phyloP scores from a whole-genome alignment of 2,797 vertebrate genomes.

The Phoebastria nigripes region DNA sequence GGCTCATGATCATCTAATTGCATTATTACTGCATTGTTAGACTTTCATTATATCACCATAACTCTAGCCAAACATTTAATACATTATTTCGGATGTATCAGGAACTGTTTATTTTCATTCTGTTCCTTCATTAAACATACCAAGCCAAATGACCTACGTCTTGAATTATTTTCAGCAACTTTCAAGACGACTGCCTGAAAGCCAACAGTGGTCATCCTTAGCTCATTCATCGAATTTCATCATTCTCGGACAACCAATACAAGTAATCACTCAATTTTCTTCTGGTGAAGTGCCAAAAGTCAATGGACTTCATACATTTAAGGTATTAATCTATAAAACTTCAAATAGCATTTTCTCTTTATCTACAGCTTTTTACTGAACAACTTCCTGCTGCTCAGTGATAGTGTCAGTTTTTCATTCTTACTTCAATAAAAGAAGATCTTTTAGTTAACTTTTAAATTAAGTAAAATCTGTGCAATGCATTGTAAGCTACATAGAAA shows the following conservation, averaged over 20 bases:
- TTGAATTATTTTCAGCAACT: neutral
- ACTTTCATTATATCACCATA: neutral
- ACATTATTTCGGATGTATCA: neutral
- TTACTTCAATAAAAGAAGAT: neutral
- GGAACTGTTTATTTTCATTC: neutral
- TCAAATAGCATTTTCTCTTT: neutral
- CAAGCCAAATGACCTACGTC: neutral
- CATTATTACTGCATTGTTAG: neutral
- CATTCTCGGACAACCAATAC: neutral
- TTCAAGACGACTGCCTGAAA: neutral
- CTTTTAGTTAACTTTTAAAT: neutral
- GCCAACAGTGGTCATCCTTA: neutral
- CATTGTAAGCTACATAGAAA: neutral
- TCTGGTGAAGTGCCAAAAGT: neutral
- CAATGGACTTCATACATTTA: neutral
- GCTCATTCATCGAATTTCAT: neutral
- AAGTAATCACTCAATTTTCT: neutral
- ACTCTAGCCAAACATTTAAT: neutral
- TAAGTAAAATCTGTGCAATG: neutral
- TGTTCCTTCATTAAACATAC: neutral
- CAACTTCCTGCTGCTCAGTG: neutral
- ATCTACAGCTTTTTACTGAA: neutral
- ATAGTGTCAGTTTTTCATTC: neutral
- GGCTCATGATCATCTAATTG: neutral
- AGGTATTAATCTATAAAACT: neutral